Evolutionary conservation across 2,888 invertebrate genomes (phyloP), one percentile per base, ranked within the genome.

Genomic region (Idaea aversata): DNA sequence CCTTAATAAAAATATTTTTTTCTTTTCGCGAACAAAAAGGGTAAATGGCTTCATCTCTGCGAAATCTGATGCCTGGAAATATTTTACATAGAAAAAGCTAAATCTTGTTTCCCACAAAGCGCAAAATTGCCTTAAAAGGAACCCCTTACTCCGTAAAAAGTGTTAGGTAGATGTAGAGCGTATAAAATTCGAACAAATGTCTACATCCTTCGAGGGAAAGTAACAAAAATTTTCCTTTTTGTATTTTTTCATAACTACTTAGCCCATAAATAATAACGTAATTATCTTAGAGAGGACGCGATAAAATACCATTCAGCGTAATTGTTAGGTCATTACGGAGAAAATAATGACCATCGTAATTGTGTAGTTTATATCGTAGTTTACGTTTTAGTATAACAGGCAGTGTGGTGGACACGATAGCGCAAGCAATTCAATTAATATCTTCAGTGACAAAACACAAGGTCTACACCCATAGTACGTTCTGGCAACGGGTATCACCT

Each of bases 11-110:
- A 47, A 47, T 47, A 47, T 47, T 68, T 71, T 68, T 63, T 71
- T 62, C 69, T 73, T 70, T 72, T 69, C 65, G 65, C 70, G 69
- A 69, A 70, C 70, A 70, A 71, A 72, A 75, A 69, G 72, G 74
- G 71, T 72, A 72, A 74, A 73, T 70, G 63, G 70, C 72, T 69
- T 71, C 65, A 71, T 69, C 70, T 68, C 67, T 71, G 72, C 70
- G 69, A 75, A 72, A 72, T 72, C 72, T 71, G 72, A 73, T 68
- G 69, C 66, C 63, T 72, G 69, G 68, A 70, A 70, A 73, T 66
- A 64, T 70, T 72, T 73, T 74, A 61, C 66, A 64, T 69, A 67
- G 65, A 62, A 69, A 72, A 70, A 71, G 69, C 72, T 71, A 70
- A 72, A 69, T 69, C 69, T 65, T 72, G 68, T 74, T 72, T 68